A percentile compares a stretch with the other conserved stretches of the same genome.
These are phyloP conservation scores for Agrenia bidenticulata DNA, from an alignment of 2,888 invertebrate genomes.

Conservation along the genomic window DNA sequence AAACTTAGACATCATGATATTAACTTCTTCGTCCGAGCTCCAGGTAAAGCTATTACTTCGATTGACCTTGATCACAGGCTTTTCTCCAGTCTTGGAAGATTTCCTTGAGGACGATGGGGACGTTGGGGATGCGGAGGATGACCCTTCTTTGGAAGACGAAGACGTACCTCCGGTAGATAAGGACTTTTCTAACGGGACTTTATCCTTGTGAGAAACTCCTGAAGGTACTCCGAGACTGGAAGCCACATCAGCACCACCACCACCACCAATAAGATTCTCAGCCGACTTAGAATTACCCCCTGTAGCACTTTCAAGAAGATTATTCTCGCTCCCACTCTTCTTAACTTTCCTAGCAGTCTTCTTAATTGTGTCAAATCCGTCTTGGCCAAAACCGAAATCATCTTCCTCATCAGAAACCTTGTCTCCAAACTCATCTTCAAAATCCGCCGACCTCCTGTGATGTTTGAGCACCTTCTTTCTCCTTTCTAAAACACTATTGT, in stretches of 20 bases:
- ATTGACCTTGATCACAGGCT: conserved; percentile 43
- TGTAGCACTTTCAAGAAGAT: conserved; percentile 19
- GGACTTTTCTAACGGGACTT: neutral
- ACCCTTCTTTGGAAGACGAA: neutral
- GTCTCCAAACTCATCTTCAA: conserved; percentile 47
- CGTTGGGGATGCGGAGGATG: conserved; percentile 19
- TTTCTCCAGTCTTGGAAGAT: conserved; percentile 21
- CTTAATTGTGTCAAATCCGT: conserved; percentile 53
- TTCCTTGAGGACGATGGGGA: conserved; percentile 49
- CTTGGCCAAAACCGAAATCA: conserved; percentile 50
- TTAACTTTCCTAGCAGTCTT: conserved; percentile 47
- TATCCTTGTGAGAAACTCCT: neutral
- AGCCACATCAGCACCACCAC: no score
- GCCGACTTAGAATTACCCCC: conserved; percentile 4
- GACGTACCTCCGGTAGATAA: conserved; percentile 4
- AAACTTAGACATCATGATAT: conserved; percentile 94
- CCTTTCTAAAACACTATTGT: conserved; percentile 46
- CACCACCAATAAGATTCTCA: neutral
- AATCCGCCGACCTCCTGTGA: conserved; percentile 49
- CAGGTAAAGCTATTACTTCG: conserved; percentile 64
- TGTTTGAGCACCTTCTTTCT: conserved; percentile 51
- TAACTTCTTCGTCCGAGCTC: conserved; percentile 92
- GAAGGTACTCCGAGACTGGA: no score
- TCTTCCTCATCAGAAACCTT: conserved; percentile 50
- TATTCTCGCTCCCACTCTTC: conserved; percentile 41